These are phyloP conservation scores for Dendrolimus houi DNA, from an alignment of 2,888 invertebrate species.

Conservation along the genomic window DNA sequence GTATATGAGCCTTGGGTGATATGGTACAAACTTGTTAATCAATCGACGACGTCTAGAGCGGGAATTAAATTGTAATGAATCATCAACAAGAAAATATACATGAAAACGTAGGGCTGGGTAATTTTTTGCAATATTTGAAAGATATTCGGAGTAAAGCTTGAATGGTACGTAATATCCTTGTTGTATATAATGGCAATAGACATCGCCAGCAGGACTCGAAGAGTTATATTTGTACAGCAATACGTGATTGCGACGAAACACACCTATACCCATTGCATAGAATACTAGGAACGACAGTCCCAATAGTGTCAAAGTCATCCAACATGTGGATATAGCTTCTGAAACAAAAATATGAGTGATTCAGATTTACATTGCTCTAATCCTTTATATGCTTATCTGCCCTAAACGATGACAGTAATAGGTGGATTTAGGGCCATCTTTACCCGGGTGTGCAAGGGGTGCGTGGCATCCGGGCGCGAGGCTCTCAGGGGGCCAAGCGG, in stretches of 20 bases:
- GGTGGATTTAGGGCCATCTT: too few relatives aligned
- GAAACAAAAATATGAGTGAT: conserved; percentile 21
- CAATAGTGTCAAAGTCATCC: conserved; percentile 55
- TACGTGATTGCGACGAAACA: conserved; percentile 38
- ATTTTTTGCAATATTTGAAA: conserved; percentile 38
- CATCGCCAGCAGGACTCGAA: conserved; percentile 38
- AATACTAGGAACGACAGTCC: conserved; percentile 52
- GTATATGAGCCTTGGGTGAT: conserved; percentile 14
- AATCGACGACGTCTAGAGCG: conserved; percentile 27
- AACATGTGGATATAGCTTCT: conserved; percentile 59
- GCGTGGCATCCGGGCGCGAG: too few relatives aligned
- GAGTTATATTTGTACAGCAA: conserved; percentile 38
- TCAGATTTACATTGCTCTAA: too few relatives aligned
- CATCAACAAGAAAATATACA: conserved; percentile 52
- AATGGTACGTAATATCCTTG: conserved; percentile 33
- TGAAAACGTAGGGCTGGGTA: conserved; percentile 47
- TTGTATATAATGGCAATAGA: conserved; percentile 47
- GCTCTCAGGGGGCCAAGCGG: too few relatives aligned
- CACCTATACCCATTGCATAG: conserved; percentile 46
- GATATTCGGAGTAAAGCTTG: conserved; percentile 36
- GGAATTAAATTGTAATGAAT: conserved; percentile 25
- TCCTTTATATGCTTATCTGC: too few relatives aligned
- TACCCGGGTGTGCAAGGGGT: too few relatives aligned
- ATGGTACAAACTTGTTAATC: conserved; percentile 33
- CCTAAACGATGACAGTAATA: too few relatives aligned